Base-by-base conservation (phyloP, 1,140 invertebrate species). In the Bombus superbus region DNA sequence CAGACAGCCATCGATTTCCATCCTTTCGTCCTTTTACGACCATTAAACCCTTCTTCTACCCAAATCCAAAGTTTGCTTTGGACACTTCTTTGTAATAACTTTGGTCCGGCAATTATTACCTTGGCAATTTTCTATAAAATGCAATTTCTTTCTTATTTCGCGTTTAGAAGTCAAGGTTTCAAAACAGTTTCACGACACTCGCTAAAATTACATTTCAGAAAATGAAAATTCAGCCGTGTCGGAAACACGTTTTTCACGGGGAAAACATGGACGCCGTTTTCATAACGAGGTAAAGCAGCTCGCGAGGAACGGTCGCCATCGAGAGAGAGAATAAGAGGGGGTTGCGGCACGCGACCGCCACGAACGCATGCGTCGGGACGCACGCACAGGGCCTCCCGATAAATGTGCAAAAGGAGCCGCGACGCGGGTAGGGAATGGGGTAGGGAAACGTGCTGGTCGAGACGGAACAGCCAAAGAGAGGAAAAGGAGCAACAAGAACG, bases 271-370 rank as follows among this genome's bases (percentile, higher is more conserved):
- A 35, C 3, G 35, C 15, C 53, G 40, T 66, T 72, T 53, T 59
- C 11, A 3, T 32, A 53, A 2, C 15, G 11, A 25, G 42, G 35
- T 8, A 74, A 44, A 78, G 40, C 22, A 68, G 74, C 57, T 38
- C 22, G 38, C 59, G 69, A 71, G 47, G 47, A 86, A 69, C 44
- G 10, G 62, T 47, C 44, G 75, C 42, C 62, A 69, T 83, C 44
- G 44, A 57, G 32, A 47, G 32, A 25, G 38, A 62, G n/a, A 42
- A 53, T 53, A 59, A 76, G 75, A 69, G 79, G 87, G 88, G 80
- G 81, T 64, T 80, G 68, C 47, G 89, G 89, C 89, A 90, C 89
- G 89, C 89, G 89, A 90, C 88, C 42, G 62, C 76, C 76, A 62
- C 71, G 86, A 79, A 90, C 86, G 82, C 86, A 79, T 87, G 69